These are phyloP conservation scores for Scaptomyza parva DNA, from an alignment of 2,888 invertebrate species.

Conservation along the genomic window DNA sequence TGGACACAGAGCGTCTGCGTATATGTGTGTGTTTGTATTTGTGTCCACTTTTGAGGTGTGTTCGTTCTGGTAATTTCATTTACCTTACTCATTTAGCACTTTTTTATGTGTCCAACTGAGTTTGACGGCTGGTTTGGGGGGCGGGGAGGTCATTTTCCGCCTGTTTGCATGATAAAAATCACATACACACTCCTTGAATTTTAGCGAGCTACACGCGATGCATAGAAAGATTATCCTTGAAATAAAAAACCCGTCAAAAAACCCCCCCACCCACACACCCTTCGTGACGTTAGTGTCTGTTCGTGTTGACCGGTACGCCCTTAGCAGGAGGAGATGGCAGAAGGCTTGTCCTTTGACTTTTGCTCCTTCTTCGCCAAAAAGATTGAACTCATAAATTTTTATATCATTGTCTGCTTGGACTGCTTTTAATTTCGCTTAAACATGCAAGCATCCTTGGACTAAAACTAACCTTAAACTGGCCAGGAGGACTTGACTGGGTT, in stretches of 20 bases:
- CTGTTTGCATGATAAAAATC: conserved; percentile 84
- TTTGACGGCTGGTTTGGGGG: neutral
- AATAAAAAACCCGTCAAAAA: conserved; percentile 33
- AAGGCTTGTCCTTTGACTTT: conserved; percentile 64
- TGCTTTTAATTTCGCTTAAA: conserved; percentile 64
- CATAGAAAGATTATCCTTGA: conserved; percentile 83
- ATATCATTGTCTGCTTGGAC: conserved; percentile 54
- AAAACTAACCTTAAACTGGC: conserved; percentile 40
- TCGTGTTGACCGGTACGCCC: conserved; percentile 52
- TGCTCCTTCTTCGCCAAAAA: conserved; percentile 50
- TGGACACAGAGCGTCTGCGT: conserved; percentile 47
- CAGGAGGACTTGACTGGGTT: neutral
- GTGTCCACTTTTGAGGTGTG: conserved; percentile 76
- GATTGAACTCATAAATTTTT: conserved; percentile 72
- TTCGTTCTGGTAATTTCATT: conserved; percentile 80
- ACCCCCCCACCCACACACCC: conserved; percentile 8
- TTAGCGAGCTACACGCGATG: conserved; percentile 83
- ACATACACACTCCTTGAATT: conserved; percentile 85
- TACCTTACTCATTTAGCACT: conserved; percentile 79
- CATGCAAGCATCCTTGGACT: conserved; percentile 60
- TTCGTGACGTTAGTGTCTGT: conserved; percentile 57
- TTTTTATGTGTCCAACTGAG: conserved; percentile 38
- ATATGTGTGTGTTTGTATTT: conserved; percentile 15
- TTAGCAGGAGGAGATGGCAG: conserved; percentile 20
- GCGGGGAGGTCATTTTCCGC: conserved; percentile 63